A percentile compares a stretch with the other conserved stretches of the same genome.
Evolutionary conservation across 1,140 invertebrate species (phyloP).

Genomic region (Liolophura sinensis): DNA sequence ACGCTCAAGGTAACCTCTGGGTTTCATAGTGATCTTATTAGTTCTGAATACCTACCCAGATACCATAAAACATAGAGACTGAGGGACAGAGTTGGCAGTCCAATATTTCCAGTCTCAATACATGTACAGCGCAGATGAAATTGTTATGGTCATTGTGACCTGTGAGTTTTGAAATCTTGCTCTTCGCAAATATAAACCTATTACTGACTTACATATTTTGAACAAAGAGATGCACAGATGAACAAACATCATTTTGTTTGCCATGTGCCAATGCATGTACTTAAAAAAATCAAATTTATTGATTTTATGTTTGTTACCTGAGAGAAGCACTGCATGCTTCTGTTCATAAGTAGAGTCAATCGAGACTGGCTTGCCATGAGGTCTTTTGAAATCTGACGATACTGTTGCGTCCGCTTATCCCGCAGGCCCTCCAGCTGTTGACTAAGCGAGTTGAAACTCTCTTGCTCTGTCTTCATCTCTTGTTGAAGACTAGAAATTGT

Average conservation of each 20-base stretch:
- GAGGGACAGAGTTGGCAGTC: no score
- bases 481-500: conserved; percentile 41
- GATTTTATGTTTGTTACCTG: conserved; percentile 28
- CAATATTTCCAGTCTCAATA: no score
- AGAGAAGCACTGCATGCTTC: conserved; percentile 49
- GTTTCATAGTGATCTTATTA: no score
- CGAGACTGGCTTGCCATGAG: conserved; percentile 37
- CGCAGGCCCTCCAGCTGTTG: conserved; percentile 28
- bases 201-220: no score
- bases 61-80: no score
- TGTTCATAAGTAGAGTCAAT: conserved; percentile 44
- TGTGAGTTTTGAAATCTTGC: no score
- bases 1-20: no score
- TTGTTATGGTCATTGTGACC: no score
- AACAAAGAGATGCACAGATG: no score
- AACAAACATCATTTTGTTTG: conserved; percentile 18
- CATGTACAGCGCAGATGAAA: no score
- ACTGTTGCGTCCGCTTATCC: conserved; percentile 39
- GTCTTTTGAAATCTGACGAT: conserved; percentile 45
- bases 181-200: no score
- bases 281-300: conserved; percentile 3
- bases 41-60: no score
- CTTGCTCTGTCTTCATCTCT: conserved; percentile 47
- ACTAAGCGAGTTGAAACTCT: conserved; percentile 42
- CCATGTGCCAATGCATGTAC: conserved; percentile 16